These are phyloP conservation scores for Daptonema setosum DNA, from an alignment of 2,888 invertebrate species.

Conservation along the genomic window DNA sequence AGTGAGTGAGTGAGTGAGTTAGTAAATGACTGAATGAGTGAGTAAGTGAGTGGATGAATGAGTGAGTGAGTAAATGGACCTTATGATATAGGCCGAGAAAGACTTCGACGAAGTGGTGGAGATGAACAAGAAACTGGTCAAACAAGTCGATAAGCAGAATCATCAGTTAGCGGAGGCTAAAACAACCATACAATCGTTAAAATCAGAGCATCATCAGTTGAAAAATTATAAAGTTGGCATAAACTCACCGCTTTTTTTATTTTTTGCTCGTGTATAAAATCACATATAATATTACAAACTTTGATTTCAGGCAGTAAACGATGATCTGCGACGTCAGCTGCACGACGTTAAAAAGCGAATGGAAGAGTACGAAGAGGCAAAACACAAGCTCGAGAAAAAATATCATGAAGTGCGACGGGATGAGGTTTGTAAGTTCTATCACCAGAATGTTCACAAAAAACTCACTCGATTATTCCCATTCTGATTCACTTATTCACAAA, in stretches of 20 bases:
- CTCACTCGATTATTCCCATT: too few relatives aligned
- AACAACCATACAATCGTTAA: constrained; percentile 55
- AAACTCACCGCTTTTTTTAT: neutral
- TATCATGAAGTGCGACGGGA: too few relatives aligned
- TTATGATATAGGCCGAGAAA: constrained; percentile 24
- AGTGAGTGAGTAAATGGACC: too few relatives aligned
- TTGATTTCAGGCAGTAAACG: neutral
- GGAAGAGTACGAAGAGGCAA: neutral
- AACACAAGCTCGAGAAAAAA: neutral
- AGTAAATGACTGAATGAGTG: too few relatives aligned
- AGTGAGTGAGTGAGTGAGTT: too few relatives aligned
- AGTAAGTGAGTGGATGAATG: too few relatives aligned
- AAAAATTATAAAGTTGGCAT: neutral
- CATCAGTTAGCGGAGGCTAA: constrained; percentile 59
- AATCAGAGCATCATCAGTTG: constrained; percentile 33
- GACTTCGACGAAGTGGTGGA: constrained; percentile 4
- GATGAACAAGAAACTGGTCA: constrained; percentile 55
- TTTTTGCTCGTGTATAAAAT: neutral
- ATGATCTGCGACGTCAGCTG: neutral
- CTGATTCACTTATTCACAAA: too few relatives aligned
- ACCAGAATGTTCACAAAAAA: too few relatives aligned
- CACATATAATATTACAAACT: too few relatives aligned
- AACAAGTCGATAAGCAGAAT: constrained; percentile 58
- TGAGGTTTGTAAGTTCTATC: too few relatives aligned
- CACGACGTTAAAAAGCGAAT: neutral